A percentile compares a stretch with the other conserved stretches of the same genome.
These are phyloP conservation scores for Macrobrachium nipponense DNA, from an alignment of 1,140 invertebrate species.

Conservation along the genomic window DNA sequence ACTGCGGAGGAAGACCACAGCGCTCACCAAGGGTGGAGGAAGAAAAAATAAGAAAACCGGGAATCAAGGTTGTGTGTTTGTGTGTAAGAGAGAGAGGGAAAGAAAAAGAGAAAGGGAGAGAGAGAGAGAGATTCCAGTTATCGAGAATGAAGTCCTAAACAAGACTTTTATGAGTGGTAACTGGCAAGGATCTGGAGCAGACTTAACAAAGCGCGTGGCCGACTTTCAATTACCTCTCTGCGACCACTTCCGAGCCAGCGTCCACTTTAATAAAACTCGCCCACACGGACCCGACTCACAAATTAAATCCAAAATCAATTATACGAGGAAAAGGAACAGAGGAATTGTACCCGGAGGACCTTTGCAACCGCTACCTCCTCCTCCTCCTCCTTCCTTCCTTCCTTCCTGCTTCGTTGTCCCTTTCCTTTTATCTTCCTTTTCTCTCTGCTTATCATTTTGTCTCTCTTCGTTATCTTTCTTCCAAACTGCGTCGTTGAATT, in stretches of 20 bases:
- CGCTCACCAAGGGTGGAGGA: not conserved
- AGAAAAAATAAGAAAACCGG: no score
- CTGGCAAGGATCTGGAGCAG: constrained; percentile 37
- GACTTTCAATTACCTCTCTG: constrained; percentile 37
- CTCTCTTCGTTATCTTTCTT: no score
- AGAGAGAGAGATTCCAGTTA: constrained; percentile 5
- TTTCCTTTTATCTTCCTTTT: not conserved
- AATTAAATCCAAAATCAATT: constrained; percentile 37
- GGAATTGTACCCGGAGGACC: constrained; percentile 31
- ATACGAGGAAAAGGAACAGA: constrained; percentile 33
- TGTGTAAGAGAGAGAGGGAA: not conserved
- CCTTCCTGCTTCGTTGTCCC: not conserved
- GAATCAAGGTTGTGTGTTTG: no score
- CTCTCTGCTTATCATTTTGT: not conserved
- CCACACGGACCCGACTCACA: constrained; percentile 22
- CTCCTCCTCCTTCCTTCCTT: not conserved
- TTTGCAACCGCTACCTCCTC: not conserved
- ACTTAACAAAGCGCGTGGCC: constrained; percentile 27
- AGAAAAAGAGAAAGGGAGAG: constrained; percentile 4
- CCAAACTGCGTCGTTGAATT: not conserved
- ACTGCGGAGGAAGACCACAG: not conserved
- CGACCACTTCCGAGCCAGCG: constrained; percentile 39
- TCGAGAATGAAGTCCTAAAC: constrained; percentile 45
- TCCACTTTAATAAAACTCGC: constrained; percentile 37
- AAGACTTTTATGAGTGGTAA: constrained; percentile 48